These are phyloP conservation scores for Spodoptera litura DNA, from an alignment of 1,140 invertebrate species.

Conservation along the genomic window DNA sequence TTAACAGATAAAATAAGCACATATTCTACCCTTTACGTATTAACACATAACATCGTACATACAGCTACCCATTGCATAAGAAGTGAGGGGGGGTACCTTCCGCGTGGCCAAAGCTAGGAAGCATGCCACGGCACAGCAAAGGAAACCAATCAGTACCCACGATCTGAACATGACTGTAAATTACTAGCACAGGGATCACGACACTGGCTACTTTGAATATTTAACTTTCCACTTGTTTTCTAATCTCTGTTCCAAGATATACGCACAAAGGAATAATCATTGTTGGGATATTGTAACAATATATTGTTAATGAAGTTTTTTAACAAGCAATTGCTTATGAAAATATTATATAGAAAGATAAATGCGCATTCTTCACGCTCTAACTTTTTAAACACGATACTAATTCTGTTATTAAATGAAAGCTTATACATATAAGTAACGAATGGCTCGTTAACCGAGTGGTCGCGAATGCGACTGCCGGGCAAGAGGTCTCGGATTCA, in stretches of 20 bases:
- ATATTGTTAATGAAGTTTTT: no score
- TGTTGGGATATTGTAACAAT: no score
- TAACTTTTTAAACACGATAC: no score
- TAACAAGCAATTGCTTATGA: no score
- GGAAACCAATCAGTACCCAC: constrained; percentile 22
- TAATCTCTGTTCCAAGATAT: constrained; percentile 2
- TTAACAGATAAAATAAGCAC: neutral
- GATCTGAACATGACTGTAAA: constrained; percentile 36
- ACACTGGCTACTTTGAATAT: constrained; percentile 29
- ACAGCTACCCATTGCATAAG: constrained; percentile 38
- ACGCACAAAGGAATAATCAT: neutral
- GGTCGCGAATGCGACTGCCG: no score
- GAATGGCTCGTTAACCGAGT: no score
- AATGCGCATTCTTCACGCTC: no score
- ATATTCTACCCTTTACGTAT: constrained; percentile 8
- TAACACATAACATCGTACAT: constrained; percentile 26
- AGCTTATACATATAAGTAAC: no score
- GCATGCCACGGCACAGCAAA: constrained; percentile 4
- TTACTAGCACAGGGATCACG: constrained; percentile 32
- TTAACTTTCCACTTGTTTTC: constrained; percentile 27
- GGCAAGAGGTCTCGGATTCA: no score
- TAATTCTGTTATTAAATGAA: no score
- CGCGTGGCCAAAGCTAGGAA: constrained; percentile 22
- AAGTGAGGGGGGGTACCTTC: constrained; percentile 30
- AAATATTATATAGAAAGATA: no score